Base-by-base conservation (phyloP, 1,140 invertebrate genomes). In the Ceratina calcarata region DNA sequence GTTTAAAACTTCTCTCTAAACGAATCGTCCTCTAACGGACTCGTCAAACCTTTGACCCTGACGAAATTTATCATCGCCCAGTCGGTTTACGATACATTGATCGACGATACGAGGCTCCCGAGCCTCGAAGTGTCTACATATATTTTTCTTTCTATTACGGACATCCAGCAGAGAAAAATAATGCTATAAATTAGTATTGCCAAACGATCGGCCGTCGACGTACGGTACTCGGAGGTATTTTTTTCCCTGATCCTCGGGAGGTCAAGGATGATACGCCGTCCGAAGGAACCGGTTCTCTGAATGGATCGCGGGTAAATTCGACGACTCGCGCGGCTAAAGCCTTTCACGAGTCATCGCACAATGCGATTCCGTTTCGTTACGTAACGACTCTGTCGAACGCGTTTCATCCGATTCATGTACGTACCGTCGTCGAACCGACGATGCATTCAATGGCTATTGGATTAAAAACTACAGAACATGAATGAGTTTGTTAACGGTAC, bases 191-290 rank as follows among this genome's bases (percentile, higher is more conserved):
- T 79, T 79, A 37, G 4, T 22, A 18, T 60, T 24, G 37, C n/a
- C 20, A 24, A 64, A 78, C 12, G 51, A n/a, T 22, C 24, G 60
- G n/a, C 8, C 18, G 60, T 16, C 27, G 68, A 22, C 49, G 51
- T 72, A 78, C 76, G 76, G 68, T 78, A 78, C 76, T 55, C 7
- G 6, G 27, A n/a, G 49, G 27, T 18, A 78, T 78, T 69, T 77
- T 66, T 60, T 78, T 22, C 22, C 16, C 6, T 10, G 18, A 1
- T 12, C 32, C 16, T 57, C 18, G 32, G 2, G 71, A 64, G 78
- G 78, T 79, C 78, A 79, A 79, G 78, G 71, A 79, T 79, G 71
- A 79, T 74, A 51, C 22, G 70, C 53, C 66, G 65, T 45, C 22
- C 53, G 61, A 57, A 20, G 24, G 76, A 79, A 79, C 78, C 78